Percentiles rank a stretch among this genome's conserved stretches.
Conservation (phyloP, 2,888 invertebrate species). For the Drosophila algonquin region DNA sequence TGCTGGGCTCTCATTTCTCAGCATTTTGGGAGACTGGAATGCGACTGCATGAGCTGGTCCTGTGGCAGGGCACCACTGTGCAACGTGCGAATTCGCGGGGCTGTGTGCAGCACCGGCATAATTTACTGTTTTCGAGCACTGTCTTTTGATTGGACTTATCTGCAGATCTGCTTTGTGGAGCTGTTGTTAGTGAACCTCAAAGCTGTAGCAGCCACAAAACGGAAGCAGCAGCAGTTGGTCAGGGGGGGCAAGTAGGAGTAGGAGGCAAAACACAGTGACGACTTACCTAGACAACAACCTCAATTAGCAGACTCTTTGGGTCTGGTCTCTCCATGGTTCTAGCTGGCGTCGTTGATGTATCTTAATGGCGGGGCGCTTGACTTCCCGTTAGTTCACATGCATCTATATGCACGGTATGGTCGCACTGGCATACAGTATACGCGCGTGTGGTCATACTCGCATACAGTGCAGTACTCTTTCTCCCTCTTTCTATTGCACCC, state of each 20-base stretch:
- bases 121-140: constrained; percentile 67
- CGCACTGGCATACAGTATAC: constrained; percentile 9
- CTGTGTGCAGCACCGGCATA: constrained; percentile 60
- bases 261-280: constrained; percentile 32
- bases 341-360: constrained; percentile 46
- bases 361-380: constrained; percentile 70
- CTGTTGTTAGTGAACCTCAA: constrained; percentile 60
- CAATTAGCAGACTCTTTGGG: constrained; percentile 67
- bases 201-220: constrained; percentile 53
- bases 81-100: constrained; percentile 31
- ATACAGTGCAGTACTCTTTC: constrained; percentile 15
- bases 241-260: neutral
- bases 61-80: constrained; percentile 21
- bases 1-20: neutral
- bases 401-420: constrained; percentile 29
- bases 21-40: neutral
- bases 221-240: constrained; percentile 41
- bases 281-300: constrained; percentile 73
- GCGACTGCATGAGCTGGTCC: too few species aligned
- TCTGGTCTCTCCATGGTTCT: constrained; percentile 59
- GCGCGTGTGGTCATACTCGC: constrained; percentile 24
- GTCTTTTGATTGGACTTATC: constrained; percentile 25
- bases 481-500: neutral
- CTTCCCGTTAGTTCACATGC: constrained; percentile 73
- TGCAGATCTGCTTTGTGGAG: constrained; percentile 12